These are phyloP conservation scores for Eulemur macaco DNA, from an alignment of 2,113 vertebrate genomes.

Conservation along the genomic window DNA sequence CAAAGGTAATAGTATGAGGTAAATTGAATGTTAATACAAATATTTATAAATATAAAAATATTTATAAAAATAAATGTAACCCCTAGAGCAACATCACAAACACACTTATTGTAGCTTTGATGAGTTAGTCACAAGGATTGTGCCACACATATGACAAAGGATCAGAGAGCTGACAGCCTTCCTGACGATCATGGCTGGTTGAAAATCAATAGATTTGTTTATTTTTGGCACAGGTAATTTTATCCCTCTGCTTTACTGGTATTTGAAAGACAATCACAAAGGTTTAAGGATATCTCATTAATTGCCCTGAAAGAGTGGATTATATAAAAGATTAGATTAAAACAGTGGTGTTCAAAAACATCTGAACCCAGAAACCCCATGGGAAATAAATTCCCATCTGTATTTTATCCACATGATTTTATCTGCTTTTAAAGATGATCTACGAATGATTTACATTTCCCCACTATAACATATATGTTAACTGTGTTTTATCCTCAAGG, in stretches of 20 bases:
- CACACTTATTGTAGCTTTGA: not conserved
- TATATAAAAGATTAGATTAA: conserved; percentile 7
- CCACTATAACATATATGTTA: not conserved
- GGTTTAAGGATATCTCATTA: conserved; percentile 15
- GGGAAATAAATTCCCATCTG: not conserved
- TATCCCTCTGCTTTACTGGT: conserved; percentile 19
- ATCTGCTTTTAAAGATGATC: conserved; percentile 5
- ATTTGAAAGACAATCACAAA: conserved; percentile 26
- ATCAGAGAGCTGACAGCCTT: not conserved
- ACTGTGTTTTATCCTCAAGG: not conserved
- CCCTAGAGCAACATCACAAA: not conserved
- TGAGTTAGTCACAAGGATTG: not conserved
- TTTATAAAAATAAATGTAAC: not conserved
- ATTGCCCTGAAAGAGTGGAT: not conserved
- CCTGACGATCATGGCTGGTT: not conserved
- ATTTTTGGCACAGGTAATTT: conserved; percentile 10
- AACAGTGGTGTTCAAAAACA: not conserved
- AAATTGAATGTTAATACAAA: not conserved
- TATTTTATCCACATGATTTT: conserved; percentile 21
- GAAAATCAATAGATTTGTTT: conserved; percentile 52
- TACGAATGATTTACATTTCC: not conserved
- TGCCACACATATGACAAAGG: not conserved
- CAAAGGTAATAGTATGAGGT: not conserved
- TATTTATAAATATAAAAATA: not conserved
- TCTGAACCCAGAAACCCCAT: not conserved